phyloP scores from a whole-genome alignment of 2,113 vertebrate species.

The Pangasianodon gigas region DNA sequence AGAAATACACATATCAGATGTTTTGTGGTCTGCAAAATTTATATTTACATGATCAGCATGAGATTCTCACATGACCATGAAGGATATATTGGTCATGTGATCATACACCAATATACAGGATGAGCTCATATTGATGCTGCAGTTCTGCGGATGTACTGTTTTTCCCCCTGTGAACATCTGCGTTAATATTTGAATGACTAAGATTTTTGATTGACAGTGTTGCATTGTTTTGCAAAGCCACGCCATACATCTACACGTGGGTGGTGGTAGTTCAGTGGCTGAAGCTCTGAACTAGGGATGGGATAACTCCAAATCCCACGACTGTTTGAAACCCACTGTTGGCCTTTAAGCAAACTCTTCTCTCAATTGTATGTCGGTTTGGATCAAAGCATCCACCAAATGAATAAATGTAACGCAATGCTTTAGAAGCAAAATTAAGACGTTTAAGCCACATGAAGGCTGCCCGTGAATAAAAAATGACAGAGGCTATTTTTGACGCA shows the following conservation, averaged over 20 bases:
- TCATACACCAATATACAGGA: background rate
- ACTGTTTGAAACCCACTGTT: background rate
- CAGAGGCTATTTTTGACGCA: slow-evolving; percentile 28
- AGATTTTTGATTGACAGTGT: background rate
- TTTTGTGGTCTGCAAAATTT: background rate
- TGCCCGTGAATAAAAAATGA: slow-evolving; percentile 32
- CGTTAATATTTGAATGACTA: background rate
- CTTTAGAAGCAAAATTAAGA: slow-evolving; percentile 29
- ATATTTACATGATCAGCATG: background rate
- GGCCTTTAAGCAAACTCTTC: background rate
- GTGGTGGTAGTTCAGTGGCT: background rate
- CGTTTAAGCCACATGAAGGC: slow-evolving; percentile 32
- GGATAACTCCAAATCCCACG: background rate
- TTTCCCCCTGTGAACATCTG: background rate
- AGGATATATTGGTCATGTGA: slow-evolving; percentile 13
- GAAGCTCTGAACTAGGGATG: background rate
- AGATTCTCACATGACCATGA: slow-evolving; percentile 2
- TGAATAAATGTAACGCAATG: slow-evolving; percentile 9
- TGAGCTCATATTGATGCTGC: slow-evolving; percentile 8
- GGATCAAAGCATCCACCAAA: background rate
- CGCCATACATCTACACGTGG: background rate
- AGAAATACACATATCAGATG: background rate
- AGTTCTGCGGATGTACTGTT: background rate
- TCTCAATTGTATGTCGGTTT: background rate
- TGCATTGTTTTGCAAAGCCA: background rate